Evolutionary conservation across 2,888 invertebrate species (phyloP).

Genomic region (Eupithecia inturbata): DNA sequence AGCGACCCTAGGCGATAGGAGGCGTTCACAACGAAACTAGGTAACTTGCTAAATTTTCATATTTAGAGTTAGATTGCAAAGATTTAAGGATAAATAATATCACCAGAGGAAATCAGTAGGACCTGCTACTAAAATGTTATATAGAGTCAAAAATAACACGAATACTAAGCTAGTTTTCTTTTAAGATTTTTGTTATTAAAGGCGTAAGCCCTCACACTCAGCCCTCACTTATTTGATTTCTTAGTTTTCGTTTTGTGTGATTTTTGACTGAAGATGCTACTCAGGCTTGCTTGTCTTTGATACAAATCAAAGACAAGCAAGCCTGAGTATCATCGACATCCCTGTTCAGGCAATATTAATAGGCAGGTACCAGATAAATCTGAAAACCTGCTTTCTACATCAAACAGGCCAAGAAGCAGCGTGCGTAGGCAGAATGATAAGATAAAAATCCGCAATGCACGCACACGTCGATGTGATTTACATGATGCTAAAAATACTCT

Average conservation of each 20-base stretch:
- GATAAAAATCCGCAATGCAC: slow-evolving; percentile 57
- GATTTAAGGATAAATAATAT: neutral
- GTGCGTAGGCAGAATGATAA: slow-evolving; percentile 53
- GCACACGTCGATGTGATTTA: slow-evolving; percentile 45
- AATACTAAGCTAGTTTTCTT: too few relatives aligned
- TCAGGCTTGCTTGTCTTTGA: too few relatives aligned
- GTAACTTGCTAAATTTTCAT: neutral
- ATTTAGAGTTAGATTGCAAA: neutral
- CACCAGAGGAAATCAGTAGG: neutral
- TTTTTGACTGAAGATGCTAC: too few relatives aligned
- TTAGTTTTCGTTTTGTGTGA: too few relatives aligned
- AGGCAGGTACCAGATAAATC: neutral
- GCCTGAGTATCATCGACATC: neutral
- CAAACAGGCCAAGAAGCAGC: slow-evolving; percentile 24
- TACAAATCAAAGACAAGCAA: too few relatives aligned
- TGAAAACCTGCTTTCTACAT: slow-evolving; percentile 14
- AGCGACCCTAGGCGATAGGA: slow-evolving; percentile 42
- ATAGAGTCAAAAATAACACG: too few relatives aligned
- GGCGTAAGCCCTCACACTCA: too few relatives aligned
- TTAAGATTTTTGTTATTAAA: too few relatives aligned
- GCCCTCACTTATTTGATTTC: too few relatives aligned
- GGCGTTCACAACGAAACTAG: slow-evolving; percentile 14
- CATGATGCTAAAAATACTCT: slow-evolving; percentile 50
- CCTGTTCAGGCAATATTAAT: neutral
- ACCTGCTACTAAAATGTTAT: too few relatives aligned